Evolutionary conservation across 2,797 vertebrate species (phyloP).

Genomic region (Danio albolineatus): DNA sequence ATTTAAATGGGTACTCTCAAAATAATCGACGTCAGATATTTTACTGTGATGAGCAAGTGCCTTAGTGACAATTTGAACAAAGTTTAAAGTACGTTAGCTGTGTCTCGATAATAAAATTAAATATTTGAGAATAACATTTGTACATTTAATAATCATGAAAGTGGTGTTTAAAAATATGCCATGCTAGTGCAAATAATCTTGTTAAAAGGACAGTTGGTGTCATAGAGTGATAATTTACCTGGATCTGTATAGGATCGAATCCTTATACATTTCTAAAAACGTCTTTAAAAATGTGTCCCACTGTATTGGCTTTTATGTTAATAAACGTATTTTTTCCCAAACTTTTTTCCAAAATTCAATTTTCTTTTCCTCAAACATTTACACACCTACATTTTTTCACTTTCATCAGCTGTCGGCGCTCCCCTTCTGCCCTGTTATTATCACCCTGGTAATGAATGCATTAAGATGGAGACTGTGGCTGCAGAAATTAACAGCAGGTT

Average conservation of each 20-base stretch:
- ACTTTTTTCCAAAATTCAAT: constrained; percentile 28
- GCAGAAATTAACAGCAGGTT: constrained; percentile 34
- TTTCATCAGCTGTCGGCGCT: constrained; percentile 31
- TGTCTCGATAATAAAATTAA: background rate
- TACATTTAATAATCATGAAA: background rate
- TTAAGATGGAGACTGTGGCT: constrained; percentile 31
- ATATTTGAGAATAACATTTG: background rate
- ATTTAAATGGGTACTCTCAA: background rate
- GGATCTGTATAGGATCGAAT: constrained; percentile 18
- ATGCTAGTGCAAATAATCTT: background rate
- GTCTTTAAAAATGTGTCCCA: constrained; percentile 20
- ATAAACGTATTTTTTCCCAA: constrained; percentile 42
- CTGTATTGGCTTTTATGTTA: constrained; percentile 37
- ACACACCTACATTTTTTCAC: constrained; percentile 25
- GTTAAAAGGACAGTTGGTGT: constrained; percentile 8
- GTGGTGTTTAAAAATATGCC: background rate
- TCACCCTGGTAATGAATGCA: constrained; percentile 31
- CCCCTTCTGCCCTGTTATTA: constrained; percentile 33
- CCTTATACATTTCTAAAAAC: background rate
- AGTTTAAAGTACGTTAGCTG: background rate
- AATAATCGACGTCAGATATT: constrained; percentile 11
- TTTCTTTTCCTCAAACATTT: constrained; percentile 40
- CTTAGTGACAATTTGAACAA: constrained; percentile 10
- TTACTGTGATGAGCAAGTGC: constrained; percentile 19
- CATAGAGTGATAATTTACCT: background rate